Conservation (phyloP, 2,113 vertebrate genomes). For the Eulemur rufifrons region DNA sequence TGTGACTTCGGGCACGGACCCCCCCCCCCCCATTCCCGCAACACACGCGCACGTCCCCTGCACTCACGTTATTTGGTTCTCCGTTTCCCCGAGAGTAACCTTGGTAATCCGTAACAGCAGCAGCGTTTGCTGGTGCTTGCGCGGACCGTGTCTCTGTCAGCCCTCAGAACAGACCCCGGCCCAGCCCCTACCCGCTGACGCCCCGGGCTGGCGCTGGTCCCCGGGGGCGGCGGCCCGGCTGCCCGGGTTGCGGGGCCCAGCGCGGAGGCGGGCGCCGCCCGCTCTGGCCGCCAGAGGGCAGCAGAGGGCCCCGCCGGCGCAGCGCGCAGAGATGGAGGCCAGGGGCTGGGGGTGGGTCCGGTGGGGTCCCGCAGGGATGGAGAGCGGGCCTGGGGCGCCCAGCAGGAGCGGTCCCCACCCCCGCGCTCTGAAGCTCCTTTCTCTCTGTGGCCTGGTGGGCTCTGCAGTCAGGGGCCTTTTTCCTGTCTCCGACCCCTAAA, state of each 20-base stretch:
- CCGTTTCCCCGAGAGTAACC: background rate
- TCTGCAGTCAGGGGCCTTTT: background rate
- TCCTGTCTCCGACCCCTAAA: no score
- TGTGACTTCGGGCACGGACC: background rate
- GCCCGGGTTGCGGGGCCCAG: no score
- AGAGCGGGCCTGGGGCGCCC: background rate
- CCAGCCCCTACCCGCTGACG: background rate
- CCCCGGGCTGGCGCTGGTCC: rapidly evolving
- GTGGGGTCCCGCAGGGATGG: background rate
- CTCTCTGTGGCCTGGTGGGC: background rate
- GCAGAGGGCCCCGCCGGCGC: background rate
- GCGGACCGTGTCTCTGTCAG: rapidly evolving
- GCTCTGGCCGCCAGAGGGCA: slow-evolving; percentile 63
- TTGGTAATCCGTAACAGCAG: background rate
- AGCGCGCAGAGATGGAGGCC: rapidly evolving
- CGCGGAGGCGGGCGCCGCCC: background rate
- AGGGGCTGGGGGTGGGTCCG: no score
- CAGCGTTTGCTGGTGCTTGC: background rate
- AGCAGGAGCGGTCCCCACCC: background rate
- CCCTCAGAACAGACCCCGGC: background rate
- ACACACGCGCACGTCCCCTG: background rate
- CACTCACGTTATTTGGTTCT: background rate
- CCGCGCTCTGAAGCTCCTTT: no score
- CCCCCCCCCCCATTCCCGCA: no score
- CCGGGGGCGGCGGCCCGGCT: rapidly evolving